Evolutionary conservation across 2,113 vertebrate genomes (phyloP).

Genomic region (Phocoena phocoena): DNA sequence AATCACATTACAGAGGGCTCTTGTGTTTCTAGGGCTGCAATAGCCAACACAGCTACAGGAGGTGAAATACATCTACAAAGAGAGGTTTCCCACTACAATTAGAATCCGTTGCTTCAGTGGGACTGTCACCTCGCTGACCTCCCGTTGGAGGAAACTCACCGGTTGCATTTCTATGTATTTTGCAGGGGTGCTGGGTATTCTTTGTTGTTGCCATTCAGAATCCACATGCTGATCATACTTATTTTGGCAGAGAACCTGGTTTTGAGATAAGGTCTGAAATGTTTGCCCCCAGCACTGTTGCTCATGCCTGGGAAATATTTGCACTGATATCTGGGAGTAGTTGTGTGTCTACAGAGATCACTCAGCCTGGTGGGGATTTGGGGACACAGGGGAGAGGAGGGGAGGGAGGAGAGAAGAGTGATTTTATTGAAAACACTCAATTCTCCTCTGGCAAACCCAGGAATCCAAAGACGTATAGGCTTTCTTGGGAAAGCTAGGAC

Average conservation of each 20-base stretch:
- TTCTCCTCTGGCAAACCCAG: neutral
- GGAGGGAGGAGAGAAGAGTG: neutral
- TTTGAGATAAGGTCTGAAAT: constrained; percentile 13
- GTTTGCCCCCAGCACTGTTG: neutral
- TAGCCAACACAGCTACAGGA: neutral
- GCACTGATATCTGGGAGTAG: neutral
- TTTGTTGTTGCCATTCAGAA: neutral
- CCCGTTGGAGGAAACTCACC: neutral
- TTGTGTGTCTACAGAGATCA: neutral
- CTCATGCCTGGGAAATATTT: neutral
- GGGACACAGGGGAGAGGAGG: too few relatives aligned
- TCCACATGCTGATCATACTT: neutral
- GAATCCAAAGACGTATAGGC: neutral
- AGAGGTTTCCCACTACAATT: neutral
- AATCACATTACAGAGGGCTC: neutral
- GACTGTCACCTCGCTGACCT: neutral
- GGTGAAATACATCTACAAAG: neutral
- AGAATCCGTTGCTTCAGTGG: neutral
- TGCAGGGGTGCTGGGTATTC: neutral
- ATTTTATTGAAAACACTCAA: neutral
- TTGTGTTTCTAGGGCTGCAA: neutral
- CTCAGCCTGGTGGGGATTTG: too few relatives aligned
- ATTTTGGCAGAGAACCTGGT: neutral
- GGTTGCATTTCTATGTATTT: rapidly evolving
- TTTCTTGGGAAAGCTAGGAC: neutral